A percentile compares a stretch with the other conserved stretches of the same genome.
Conservation (phyloP, 2,113 vertebrate species). For the Turdus rufiventris region DNA sequence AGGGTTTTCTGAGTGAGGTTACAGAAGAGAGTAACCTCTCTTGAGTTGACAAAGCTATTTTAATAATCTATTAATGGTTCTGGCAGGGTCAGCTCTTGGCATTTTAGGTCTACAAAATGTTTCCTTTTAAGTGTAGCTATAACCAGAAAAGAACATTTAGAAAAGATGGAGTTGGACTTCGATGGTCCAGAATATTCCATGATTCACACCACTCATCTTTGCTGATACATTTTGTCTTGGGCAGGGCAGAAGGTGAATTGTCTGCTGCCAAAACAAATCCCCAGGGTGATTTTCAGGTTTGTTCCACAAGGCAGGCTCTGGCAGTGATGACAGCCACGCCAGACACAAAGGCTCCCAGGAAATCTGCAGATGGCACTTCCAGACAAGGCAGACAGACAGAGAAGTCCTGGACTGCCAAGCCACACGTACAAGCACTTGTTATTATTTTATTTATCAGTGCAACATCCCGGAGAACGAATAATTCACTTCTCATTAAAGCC, state of each 20-base stretch:
- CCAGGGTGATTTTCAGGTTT: background rate
- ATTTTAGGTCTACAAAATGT: background rate
- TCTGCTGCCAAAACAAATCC: background rate
- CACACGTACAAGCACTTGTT: background rate
- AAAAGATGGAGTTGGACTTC: background rate
- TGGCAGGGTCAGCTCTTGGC: background rate
- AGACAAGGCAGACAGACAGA: background rate
- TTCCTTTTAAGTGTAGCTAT: background rate
- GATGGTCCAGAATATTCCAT: background rate
- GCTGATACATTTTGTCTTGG: background rate
- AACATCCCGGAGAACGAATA: background rate
- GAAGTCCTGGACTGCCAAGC: background rate
- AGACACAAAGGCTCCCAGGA: background rate
- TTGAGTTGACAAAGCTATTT: background rate
- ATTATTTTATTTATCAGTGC: slow-evolving; percentile 3
- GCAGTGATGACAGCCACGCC: background rate
- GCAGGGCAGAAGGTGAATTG: background rate
- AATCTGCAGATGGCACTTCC: background rate
- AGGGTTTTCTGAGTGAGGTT: background rate
- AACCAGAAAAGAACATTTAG: background rate
- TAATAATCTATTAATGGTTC: background rate
- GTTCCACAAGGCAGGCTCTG: background rate
- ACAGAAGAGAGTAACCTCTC: background rate
- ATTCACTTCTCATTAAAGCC: slow-evolving; percentile 7
- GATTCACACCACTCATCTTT: background rate